Evolutionary conservation across 2,888 invertebrate species (phyloP).

Genomic region (Microplitis manilae): DNA sequence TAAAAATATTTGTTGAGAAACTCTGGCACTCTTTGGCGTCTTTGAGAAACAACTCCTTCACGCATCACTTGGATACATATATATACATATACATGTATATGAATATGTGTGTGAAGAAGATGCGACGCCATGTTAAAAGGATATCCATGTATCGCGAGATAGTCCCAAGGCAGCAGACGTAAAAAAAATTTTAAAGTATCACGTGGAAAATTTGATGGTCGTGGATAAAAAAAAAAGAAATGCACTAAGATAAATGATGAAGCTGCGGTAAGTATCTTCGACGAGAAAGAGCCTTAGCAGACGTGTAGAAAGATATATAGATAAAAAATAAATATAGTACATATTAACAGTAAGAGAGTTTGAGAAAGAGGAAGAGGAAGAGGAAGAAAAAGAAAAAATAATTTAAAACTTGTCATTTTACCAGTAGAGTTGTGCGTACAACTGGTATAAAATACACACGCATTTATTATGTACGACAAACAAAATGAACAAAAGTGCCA

Average conservation of each 20-base stretch:
- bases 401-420: not conserved
- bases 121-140: slow-evolving; percentile 56
- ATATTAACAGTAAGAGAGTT: no score
- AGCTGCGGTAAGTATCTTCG: not conserved
- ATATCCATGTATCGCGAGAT: slow-evolving; percentile 59
- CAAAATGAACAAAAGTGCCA: slow-evolving; percentile 35
- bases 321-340: not conserved
- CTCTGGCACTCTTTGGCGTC: not conserved
- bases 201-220: slow-evolving; percentile 36
- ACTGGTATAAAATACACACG: slow-evolving; percentile 2
- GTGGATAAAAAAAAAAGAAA: slow-evolving; percentile 14
- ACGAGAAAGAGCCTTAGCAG: not conserved
- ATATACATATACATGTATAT: slow-evolving; percentile 13
- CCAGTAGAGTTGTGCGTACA: not conserved
- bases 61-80: slow-evolving; percentile 4
- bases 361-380: not conserved
- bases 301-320: not conserved
- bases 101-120: slow-evolving; percentile 23
- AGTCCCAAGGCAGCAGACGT: slow-evolving; percentile 50
- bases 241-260: not conserved
- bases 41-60: slow-evolving; percentile 7
- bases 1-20: not conserved
- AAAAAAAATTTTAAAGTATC: slow-evolving; percentile 22
- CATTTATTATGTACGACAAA: slow-evolving; percentile 11
- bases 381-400: not conserved